Evolutionary conservation across 2,113 vertebrate genomes (phyloP), one percentile per base, ranked within the genome.

Genomic region (Pseudorhombus dupliciocellatus): DNA sequence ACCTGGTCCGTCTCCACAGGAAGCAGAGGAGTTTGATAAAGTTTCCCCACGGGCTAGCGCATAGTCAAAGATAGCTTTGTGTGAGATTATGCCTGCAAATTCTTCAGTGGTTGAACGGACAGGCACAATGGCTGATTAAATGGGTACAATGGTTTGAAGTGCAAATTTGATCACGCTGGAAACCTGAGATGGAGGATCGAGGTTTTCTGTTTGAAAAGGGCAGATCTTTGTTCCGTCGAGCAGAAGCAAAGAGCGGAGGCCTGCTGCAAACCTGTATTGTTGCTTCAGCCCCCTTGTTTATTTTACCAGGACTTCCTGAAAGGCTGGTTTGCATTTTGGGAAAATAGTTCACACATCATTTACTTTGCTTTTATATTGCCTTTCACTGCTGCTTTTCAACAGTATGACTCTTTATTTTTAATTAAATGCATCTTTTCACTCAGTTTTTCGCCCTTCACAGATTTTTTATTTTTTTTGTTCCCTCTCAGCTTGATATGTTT

Each of bases 11-110:
- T 66, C 89, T 93, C 90, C 63, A 40, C 56, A 60, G 86, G 66
- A 85, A 84, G 88, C 75, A 88, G 84, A 80, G 73, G 82, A 80
- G 83, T 84, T 88, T 89, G 88, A 91, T 93, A 85, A 93, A 93
- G 87, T 92, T 93, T 89, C 92, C 90, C 91, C 85, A 70, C 86
- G 89, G 90, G 88, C 88, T 77, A 79, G 87, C 85, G 83, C 84
- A 79, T 83, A 88, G 81, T 95, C 93, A 93, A 91, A 95, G 93
- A 88, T 93, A 91, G 93, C 90, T 94, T 95, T 95, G 93, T 94
- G 91, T 89, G 90, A 92, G 89, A 89, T 85, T 81, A 90, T 81
- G 89, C 84, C 86, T 44, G 89, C 88, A 93, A 91, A 87, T 81
- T 89, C 80, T 75, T 71, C 89, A 90, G 90, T 88, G 94, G 91